Base-by-base conservation (phyloP, 2,797 vertebrate species). In the Aulostomus chinensis region DNA sequence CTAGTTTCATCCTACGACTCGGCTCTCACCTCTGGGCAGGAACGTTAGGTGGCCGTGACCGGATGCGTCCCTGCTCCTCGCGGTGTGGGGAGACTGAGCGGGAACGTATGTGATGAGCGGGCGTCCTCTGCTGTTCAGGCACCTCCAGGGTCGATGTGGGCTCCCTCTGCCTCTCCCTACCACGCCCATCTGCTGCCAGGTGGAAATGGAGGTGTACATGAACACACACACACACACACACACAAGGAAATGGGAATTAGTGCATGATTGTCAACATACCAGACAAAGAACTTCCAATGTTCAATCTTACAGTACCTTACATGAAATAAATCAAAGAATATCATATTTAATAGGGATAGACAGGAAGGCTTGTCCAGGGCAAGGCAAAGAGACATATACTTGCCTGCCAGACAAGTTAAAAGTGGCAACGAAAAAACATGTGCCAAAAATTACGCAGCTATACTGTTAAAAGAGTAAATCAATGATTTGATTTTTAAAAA, bases 71-170 rank as follows among this genome's bases (percentile, higher is more conserved):
- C 90, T 95, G 94, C 66, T 98, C 95, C 53, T 97, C 94, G 42
- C 96, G 95, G 79, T 94, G 94, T 61, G 97, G 97, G 68, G 96
- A 99, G 33, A 96, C 96, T 0, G 97, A 99, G 58, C 97, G 94
- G 8, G 97, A 99, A 54, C 97, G 96, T 74, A 98, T 93, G 81
- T 96, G 95, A 58, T 82, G 85, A 36, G 53, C 8, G 3, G 93
- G 84, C 14, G 90, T 74, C 87, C 94, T 93, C 80, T 96, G 94
- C 73, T 94, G 94, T 7, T 99, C 95, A 21, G 96, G 97, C 65
- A 99, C 96, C 86, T 94, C 94, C 86, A 99, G 85, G n/a, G 93
- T 97, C 21, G 93, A 93, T 30, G 91, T 77, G 25, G 84, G 21
- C 45, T 89, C 89, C 26, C 86, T 81, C 46, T 90, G 90, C 18